Conservation (phyloP, 1,140 invertebrate genomes). For the Cheumatopsyche charites region DNA sequence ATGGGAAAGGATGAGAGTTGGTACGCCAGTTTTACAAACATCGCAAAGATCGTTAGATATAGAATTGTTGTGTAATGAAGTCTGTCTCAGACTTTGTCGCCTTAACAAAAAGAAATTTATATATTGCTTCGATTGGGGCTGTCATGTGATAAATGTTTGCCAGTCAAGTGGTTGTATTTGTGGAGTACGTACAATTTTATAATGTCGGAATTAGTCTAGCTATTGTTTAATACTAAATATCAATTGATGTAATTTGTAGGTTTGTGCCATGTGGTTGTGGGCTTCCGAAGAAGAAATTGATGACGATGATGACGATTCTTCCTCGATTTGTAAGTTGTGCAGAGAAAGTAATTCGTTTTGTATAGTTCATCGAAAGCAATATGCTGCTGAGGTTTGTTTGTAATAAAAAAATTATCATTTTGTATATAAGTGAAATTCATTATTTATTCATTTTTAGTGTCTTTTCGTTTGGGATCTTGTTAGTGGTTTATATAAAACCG, state of each 20-base stretch:
- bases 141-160: conserved; percentile 61
- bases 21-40: conserved; percentile 53
- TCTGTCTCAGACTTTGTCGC: conserved; percentile 57
- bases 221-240: no score
- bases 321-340: conserved; percentile 39
- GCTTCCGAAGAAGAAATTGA: conserved; percentile 51
- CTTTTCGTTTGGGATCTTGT: conserved; percentile 60
- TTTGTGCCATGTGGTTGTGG: conserved; percentile 62
- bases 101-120: conserved; percentile 57
- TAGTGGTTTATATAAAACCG: conserved; percentile 58
- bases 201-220: neutral
- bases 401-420: conserved; percentile 11
- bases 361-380: conserved; percentile 55
- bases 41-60: conserved; percentile 59
- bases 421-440: neutral
- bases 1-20: conserved; percentile 52
- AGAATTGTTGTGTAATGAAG: conserved; percentile 60
- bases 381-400: conserved; percentile 55
- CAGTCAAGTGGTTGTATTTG: conserved; percentile 60
- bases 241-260: conserved; percentile 50
- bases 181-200: conserved; percentile 52
- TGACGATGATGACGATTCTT: conserved; percentile 49
- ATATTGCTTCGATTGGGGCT: conserved; percentile 62
- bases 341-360: conserved; percentile 50
- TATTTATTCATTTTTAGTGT: conserved; percentile 52